phyloP scores from a whole-genome alignment of 2,888 invertebrate genomes.

The Helicoverpa assulta region DNA sequence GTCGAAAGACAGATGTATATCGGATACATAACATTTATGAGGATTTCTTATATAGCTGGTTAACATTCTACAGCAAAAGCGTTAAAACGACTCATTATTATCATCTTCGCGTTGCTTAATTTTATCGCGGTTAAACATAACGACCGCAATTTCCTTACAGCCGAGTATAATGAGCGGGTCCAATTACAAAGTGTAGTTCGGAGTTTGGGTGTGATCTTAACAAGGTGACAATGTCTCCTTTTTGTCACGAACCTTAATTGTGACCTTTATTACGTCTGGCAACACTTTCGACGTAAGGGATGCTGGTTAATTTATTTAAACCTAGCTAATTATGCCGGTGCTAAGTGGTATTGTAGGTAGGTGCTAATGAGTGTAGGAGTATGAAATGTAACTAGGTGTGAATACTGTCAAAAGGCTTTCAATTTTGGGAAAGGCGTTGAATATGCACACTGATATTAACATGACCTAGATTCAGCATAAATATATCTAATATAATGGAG shows the following conservation, averaged over 20 bases:
- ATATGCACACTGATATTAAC: too few relatives aligned
- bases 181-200: constrained; percentile 28
- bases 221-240: constrained; percentile 24
- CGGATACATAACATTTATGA: too few relatives aligned
- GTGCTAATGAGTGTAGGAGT: too few relatives aligned
- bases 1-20: too few relatives aligned
- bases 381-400: too few relatives aligned
- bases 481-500: too few relatives aligned
- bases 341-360: not conserved
- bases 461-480: too few relatives aligned
- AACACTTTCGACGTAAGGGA: constrained; percentile 2
- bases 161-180: not conserved
- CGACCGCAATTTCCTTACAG: constrained; percentile 11
- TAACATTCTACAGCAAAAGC: not conserved
- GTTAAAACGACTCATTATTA: not conserved
- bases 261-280: constrained; percentile 17
- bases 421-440: too few relatives aligned
- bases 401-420: too few relatives aligned
- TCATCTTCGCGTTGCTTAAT: not conserved
- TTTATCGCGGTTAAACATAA: constrained; percentile 24
- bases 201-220: constrained; percentile 17
- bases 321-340: not conserved
- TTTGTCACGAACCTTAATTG: constrained; percentile 29
- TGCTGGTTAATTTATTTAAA: constrained; percentile 19
- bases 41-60: not conserved